phyloP scores from a whole-genome alignment of 2,113 vertebrate genomes.

The Gambusia affinis region DNA sequence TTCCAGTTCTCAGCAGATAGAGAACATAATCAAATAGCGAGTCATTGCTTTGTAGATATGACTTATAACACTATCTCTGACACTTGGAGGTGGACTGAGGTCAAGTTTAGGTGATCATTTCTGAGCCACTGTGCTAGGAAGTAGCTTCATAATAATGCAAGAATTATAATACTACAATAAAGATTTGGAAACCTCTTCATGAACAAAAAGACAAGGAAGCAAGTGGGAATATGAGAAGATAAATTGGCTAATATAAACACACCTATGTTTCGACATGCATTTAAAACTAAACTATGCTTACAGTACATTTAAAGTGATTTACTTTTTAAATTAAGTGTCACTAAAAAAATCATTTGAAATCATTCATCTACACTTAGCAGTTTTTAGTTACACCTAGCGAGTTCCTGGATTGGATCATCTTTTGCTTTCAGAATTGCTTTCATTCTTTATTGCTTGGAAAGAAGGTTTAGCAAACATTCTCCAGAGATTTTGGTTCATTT shows the following conservation, averaged over 20 bases:
- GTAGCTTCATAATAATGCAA: slow-evolving; percentile 5
- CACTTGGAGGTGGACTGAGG: slow-evolving; percentile 22
- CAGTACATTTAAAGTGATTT: background rate
- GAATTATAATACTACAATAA: slow-evolving; percentile 23
- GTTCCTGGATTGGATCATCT: too few species aligned
- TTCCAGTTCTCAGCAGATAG: slow-evolving; percentile 40
- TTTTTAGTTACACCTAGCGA: too few species aligned
- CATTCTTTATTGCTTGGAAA: too few species aligned
- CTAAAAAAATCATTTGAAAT: background rate
- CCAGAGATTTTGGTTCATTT: too few species aligned
- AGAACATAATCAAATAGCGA: slow-evolving; percentile 36
- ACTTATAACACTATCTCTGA: slow-evolving; percentile 5
- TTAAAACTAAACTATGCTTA: background rate
- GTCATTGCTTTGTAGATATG: slow-evolving; percentile 21
- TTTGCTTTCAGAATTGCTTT: too few species aligned
- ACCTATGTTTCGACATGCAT: background rate
- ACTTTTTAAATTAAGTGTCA: background rate
- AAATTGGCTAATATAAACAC: background rate
- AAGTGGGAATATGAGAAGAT: background rate
- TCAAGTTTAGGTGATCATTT: slow-evolving; percentile 6
- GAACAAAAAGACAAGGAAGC: background rate
- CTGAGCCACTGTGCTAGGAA: slow-evolving; percentile 35
- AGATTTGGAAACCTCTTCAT: background rate
- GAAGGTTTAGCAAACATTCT: too few species aligned
- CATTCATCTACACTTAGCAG: too few species aligned